Conservation (phyloP, 2,888 invertebrate species). For the Macaria liturata region DNA sequence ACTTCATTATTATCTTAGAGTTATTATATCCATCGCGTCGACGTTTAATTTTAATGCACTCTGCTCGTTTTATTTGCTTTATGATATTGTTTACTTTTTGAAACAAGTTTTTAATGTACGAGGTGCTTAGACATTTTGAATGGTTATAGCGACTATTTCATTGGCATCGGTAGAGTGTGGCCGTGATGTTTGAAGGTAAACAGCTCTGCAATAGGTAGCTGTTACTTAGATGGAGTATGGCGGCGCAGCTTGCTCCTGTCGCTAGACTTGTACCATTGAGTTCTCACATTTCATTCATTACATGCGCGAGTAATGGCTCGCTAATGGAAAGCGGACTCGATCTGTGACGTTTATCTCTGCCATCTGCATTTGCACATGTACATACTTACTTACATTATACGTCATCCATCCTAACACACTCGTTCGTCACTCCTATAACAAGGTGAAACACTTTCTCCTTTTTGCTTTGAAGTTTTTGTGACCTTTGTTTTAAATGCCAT, state of each 20-base stretch:
- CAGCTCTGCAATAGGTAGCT: conserved; percentile 20
- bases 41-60: conserved; percentile 5
- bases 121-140: neutral
- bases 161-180: conserved; percentile 10
- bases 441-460: conserved; percentile 38
- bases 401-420: conserved; percentile 17
- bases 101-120: conserved; percentile 4
- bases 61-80: conserved; percentile 7
- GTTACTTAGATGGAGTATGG: conserved; percentile 14
- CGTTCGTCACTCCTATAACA: conserved; percentile 29
- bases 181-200: conserved; percentile 28
- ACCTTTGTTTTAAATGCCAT: conserved; percentile 27
- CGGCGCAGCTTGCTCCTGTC: conserved; percentile 13
- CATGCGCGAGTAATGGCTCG: conserved; percentile 20
- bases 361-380: conserved; percentile 1
- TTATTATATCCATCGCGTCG: conserved; percentile 1
- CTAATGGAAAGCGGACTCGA: conserved; percentile 30
- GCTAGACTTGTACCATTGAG: conserved; percentile 20
- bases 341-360: conserved; percentile 11
- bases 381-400: neutral
- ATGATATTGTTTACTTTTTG: conserved; percentile 14
- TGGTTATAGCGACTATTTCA: conserved; percentile 2
- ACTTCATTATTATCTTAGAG: conserved; percentile 8
- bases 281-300: conserved; percentile 28
- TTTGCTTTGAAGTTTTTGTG: conserved; percentile 11